These are phyloP conservation scores for Ditylenchus weischeri DNA, from an alignment of 2,888 invertebrate genomes.

Conservation along the genomic window DNA sequence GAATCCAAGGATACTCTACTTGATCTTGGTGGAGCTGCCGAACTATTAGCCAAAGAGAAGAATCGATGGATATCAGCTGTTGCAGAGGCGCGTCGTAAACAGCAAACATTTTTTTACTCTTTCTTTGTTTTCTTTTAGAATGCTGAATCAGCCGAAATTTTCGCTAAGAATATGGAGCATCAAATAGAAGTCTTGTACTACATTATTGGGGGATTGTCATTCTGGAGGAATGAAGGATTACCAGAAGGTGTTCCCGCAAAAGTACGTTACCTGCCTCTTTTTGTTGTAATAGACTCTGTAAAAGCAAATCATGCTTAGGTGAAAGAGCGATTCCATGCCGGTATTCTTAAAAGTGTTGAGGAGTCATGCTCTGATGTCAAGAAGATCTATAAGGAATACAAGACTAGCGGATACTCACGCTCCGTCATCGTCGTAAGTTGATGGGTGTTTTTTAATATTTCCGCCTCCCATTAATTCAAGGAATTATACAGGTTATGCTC, in stretches of 20 bases:
- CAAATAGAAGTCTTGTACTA: neutral
- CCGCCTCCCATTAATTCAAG: too few species aligned
- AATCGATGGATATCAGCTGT: neutral
- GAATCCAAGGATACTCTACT: neutral
- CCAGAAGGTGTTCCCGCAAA: too few species aligned
- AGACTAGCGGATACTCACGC: neutral
- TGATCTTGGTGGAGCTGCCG: neutral
- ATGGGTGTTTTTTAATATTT: too few species aligned
- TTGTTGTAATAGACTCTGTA: too few species aligned
- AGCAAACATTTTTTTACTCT: neutral
- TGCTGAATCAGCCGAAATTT: neutral
- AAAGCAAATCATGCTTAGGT: neutral
- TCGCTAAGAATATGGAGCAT: neutral
- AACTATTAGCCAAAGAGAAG: neutral
- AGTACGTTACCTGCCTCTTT: too few species aligned
- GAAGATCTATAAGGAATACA: neutral
- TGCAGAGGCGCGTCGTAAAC: neutral
- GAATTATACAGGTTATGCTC: conserved; percentile 8
- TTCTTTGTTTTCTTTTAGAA: neutral
- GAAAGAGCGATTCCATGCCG: conserved; percentile 1
- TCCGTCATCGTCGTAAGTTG: neutral
- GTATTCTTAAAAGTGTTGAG: neutral
- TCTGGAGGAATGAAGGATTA: neutral
- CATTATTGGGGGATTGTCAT: neutral
- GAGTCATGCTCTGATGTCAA: conserved; percentile 9